These are phyloP conservation scores for Nephrotoma appendiculata DNA, from an alignment of 2,888 invertebrate genomes.

Conservation along the genomic window DNA sequence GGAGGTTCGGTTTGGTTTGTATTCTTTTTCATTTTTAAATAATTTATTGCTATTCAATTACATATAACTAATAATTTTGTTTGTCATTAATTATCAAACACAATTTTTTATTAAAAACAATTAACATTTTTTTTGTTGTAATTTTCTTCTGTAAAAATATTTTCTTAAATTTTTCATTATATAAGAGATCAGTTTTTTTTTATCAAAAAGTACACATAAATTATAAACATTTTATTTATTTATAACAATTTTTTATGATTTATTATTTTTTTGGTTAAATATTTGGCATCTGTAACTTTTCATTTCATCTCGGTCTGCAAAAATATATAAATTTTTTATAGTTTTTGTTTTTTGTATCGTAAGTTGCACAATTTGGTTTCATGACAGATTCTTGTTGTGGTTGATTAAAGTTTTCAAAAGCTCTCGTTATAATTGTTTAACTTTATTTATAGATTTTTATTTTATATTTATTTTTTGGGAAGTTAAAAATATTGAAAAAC, in stretches of 20 bases:
- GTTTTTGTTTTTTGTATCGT: not conserved
- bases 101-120: not conserved
- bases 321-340: not conserved
- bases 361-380: not conserved
- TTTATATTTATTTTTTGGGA: not conserved
- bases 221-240: not conserved
- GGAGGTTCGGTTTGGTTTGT: not conserved
- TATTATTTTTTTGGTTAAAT: not conserved
- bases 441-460: not conserved
- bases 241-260: not conserved
- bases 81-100: not conserved
- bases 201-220: not conserved
- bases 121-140: not conserved
- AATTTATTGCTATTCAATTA: not conserved
- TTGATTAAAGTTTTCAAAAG: not conserved
- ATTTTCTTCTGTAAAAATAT: not conserved
- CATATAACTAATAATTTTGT: not conserved
- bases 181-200: not conserved
- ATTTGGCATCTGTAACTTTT: not conserved
- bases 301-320: not conserved
- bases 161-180: not conserved
- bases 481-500: not conserved
- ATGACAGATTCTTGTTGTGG: not conserved
- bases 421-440: not conserved
- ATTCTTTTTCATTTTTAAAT: not conserved